Percentiles rank a stretch among this genome's conserved stretches.
Evolutionary conservation across 2,888 invertebrate species (phyloP).

Genomic region (Cephus runcator): DNA sequence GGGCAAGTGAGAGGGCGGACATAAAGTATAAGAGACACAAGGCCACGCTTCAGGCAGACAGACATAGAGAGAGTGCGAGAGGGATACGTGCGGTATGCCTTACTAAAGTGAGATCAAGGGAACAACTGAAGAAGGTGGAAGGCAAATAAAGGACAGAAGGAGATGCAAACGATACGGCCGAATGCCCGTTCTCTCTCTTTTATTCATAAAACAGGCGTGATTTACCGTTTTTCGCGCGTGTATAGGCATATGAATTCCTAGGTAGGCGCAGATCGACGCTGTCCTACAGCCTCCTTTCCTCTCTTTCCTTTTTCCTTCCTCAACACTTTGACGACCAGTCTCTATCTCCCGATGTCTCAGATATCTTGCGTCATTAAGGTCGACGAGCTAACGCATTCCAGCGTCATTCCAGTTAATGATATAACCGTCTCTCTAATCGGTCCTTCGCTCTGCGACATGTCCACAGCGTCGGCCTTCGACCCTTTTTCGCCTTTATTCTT

Average conservation of each 20-base stretch:
- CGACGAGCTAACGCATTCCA: conserved; percentile 40
- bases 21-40: conserved; percentile 7
- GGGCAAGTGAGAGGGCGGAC: not conserved
- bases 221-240: conserved; percentile 64
- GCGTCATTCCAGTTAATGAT: conserved; percentile 45
- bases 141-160: conserved; percentile 15
- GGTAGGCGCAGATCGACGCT: conserved; percentile 16
- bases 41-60: conserved; percentile 3
- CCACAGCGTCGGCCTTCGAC: not conserved
- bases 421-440: conserved; percentile 46
- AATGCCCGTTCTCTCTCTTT: no score
- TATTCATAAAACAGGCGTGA: conserved; percentile 19
- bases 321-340: conserved; percentile 29
- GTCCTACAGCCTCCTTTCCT: not conserved
- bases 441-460: conserved; percentile 4
- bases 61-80: conserved; percentile 18
- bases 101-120: not conserved
- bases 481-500: no score
- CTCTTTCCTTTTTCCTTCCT: conserved; percentile 25
- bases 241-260: conserved; percentile 63
- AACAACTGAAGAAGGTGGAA: conserved; percentile 24
- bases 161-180: no score
- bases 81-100: conserved; percentile 7
- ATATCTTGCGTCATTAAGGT: conserved; percentile 21
- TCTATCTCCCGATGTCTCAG: conserved; percentile 15